A percentile compares a stretch with the other conserved stretches of the same genome.
Conservation (phyloP, 2,113 vertebrate genomes). For the Neodon shergylaensis region DNA sequence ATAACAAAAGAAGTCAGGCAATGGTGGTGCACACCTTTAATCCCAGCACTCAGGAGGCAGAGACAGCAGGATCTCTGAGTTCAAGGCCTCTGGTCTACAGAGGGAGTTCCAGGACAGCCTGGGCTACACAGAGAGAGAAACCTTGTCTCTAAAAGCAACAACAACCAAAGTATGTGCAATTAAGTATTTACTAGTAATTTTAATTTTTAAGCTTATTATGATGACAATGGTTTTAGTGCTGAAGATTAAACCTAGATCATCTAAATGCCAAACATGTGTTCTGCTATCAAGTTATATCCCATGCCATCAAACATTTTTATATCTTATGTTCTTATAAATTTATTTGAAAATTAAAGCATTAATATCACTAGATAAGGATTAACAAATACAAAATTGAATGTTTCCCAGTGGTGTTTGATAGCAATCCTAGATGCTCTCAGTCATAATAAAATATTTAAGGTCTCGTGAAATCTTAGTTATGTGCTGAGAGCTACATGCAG, state of each 20-base stretch:
- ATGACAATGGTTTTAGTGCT: neutral
- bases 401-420: neutral
- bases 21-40: neutral
- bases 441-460: neutral
- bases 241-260: neutral
- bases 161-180: neutral
- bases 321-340: neutral
- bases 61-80: neutral
- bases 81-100: neutral
- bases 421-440: neutral
- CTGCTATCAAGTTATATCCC: neutral
- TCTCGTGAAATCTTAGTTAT: neutral
- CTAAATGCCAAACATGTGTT: neutral
- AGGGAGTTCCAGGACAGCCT: neutral
- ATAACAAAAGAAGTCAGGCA: neutral
- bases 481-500: neutral
- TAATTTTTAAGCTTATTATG: neutral
- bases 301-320: neutral
- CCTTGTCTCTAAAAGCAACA: neutral
- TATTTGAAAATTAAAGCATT: conserved; percentile 8
- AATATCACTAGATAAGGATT: neutral
- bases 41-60: too few relatives aligned
- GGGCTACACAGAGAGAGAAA: neutral
- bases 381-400: neutral
- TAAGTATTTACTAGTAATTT: neutral